phyloP scores from a whole-genome alignment of 1,140 invertebrate genomes.

The Bradysia coprophila region DNA sequence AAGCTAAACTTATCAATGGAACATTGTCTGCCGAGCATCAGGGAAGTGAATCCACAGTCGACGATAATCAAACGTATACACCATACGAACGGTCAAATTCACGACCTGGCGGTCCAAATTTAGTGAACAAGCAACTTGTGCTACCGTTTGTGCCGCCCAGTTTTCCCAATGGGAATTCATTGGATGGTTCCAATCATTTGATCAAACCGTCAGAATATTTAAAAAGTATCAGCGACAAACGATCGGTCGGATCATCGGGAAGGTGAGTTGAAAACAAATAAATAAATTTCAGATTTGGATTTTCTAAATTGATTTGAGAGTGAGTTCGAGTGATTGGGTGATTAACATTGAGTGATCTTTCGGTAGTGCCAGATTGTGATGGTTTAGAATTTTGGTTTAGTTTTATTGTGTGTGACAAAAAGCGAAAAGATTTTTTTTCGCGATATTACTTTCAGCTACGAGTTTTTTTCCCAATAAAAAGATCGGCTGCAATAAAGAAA shows the following conservation, averaged over 20 bases:
- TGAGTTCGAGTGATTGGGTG: neutral
- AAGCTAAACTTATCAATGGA: constrained; percentile 23
- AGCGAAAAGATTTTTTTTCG: too few relatives aligned
- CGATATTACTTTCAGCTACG: too few relatives aligned
- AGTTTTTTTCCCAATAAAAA: too few relatives aligned
- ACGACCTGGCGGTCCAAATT: constrained; percentile 31
- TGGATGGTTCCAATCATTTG: constrained; percentile 48
- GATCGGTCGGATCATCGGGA: constrained; percentile 30
- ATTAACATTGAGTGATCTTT: too few relatives aligned
- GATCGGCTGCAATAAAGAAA: too few relatives aligned
- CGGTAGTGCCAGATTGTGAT: too few relatives aligned
- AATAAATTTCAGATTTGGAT: too few relatives aligned
- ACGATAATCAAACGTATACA: constrained; percentile 3
- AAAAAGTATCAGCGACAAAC: constrained; percentile 52
- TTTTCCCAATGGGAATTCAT: constrained; percentile 44
- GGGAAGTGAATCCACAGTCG: constrained; percentile 3
- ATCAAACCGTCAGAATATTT: constrained; percentile 87
- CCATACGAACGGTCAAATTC: constrained; percentile 3
- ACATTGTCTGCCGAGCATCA: constrained; percentile 3
- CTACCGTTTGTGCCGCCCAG: constrained; percentile 76
- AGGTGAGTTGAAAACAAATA: constrained; percentile 23
- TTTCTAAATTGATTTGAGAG: constrained; percentile 1
- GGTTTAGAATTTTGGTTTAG: too few relatives aligned
- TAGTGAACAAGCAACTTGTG: constrained; percentile 65
- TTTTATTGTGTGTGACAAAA: too few relatives aligned